Evolutionary conservation across 2,797 vertebrate species (phyloP).

Genomic region (Nannoperca australis): DNA sequence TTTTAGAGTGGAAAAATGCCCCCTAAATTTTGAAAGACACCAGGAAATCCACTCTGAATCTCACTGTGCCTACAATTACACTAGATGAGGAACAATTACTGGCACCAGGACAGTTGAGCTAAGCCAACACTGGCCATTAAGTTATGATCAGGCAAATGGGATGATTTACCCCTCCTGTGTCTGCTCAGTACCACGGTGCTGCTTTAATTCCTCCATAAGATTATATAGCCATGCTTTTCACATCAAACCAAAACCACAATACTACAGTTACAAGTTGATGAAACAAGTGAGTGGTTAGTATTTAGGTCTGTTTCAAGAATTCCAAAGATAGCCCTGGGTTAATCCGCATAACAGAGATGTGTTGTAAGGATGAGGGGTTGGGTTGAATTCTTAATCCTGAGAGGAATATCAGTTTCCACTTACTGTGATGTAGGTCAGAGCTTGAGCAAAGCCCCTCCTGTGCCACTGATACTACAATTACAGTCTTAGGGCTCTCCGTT

Average conservation of each 20-base stretch:
- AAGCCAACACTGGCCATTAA: conserved; percentile 62
- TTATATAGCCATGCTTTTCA: conserved; percentile 22
- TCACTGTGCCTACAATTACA: conserved; percentile 66
- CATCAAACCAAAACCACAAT: conserved; percentile 17
- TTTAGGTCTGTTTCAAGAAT: conserved; percentile 66
- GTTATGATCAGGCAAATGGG: conserved; percentile 63
- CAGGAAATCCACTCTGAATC: conserved; percentile 76
- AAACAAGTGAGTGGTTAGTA: conserved; percentile 56
- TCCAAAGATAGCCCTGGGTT: conserved; percentile 75
- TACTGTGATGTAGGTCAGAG: conserved; percentile 81
- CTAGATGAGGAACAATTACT: conserved; percentile 72
- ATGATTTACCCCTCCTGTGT: conserved; percentile 33
- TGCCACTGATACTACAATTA: conserved; percentile 66
- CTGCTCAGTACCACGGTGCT: conserved; percentile 25
- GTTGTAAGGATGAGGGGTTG: conserved; percentile 67
- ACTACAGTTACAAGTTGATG: conserved; percentile 44
- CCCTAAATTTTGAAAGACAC: conserved; percentile 76
- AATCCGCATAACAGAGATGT: conserved; percentile 75
- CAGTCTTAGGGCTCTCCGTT: conserved; percentile 33
- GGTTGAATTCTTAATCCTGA: conserved; percentile 80
- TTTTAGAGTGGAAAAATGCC: conserved; percentile 76
- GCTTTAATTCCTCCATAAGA: conserved; percentile 20
- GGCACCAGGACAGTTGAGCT: conserved; percentile 46
- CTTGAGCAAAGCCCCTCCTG: conserved; percentile 67
- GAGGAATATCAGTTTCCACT: conserved; percentile 78